These are phyloP conservation scores for Chaetodon auriga DNA, from an alignment of 2,113 vertebrate species.

Conservation along the genomic window DNA sequence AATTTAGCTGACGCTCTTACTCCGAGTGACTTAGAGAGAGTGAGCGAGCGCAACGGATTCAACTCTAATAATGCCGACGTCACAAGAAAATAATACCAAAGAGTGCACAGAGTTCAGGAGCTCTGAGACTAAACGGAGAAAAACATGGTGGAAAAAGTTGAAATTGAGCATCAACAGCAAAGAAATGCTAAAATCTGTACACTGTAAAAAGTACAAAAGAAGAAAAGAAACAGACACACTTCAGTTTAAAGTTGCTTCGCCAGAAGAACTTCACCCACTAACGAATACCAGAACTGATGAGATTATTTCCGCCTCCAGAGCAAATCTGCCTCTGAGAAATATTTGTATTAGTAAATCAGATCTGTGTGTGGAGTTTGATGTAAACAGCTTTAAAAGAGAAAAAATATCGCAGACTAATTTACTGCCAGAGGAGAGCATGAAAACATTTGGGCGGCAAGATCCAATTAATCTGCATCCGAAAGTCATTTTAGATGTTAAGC, in stretches of 20 bases:
- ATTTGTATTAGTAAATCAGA: neutral
- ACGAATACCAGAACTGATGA: neutral
- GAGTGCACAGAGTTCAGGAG: neutral
- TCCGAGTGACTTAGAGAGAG: neutral
- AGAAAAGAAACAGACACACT: no score
- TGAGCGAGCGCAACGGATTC: neutral
- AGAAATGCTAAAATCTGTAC: neutral
- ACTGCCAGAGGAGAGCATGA: conserved; percentile 12
- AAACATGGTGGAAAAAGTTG: no score
- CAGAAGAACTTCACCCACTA: neutral
- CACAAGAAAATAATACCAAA: neutral
- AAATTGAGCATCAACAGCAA: neutral
- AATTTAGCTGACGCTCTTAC: conserved; percentile 34
- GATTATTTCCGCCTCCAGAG: neutral
- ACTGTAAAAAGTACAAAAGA: no score
- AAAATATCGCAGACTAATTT: neutral
- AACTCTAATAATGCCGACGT: neutral
- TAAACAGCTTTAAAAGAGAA: conserved; percentile 23
- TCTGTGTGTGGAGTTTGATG: neutral
- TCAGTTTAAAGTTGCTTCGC: neutral
- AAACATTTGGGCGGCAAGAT: conserved; percentile 3
- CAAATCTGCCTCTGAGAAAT: neutral
- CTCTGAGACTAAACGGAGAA: neutral
- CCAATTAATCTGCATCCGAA: conserved; percentile 35
- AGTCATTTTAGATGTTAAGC: conserved; percentile 19